Evolutionary conservation across 1,140 invertebrate species (phyloP), one percentile per base, ranked within the genome.

Genomic region (Medauroidea extradentata): DNA sequence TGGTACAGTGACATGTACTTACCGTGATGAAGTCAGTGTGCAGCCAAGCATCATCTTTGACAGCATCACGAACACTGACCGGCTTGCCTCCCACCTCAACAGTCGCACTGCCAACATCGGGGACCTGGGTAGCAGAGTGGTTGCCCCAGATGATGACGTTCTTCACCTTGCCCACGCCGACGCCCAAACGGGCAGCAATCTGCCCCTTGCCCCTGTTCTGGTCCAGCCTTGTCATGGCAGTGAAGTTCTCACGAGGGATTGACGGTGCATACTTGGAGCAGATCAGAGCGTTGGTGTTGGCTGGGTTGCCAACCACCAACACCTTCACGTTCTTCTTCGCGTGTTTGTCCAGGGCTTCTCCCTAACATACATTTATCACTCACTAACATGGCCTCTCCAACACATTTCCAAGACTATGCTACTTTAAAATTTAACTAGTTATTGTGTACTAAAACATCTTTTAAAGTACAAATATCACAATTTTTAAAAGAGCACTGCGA

Each of bases 141-240:
- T 99, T 99, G 23, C 98, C 98, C 98, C 98, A 99, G 70, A 99
- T 99, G 57, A 96, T 91, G 5, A 96, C 88, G 73, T 98, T 97
- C 64, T 85, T 85, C 2, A 99, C 87, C 68, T 87, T 80, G 56
- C 83, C 81, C 38, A 91, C 85, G 16, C 75, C 74, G 60, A 87
- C 79, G 21, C 79, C 79, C 18, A 89, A 62, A 71, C 85, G 84
- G 13, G 79, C 75, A 25, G 89, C 88, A 65, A 91, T 75, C 76
- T 95, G 91, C 63, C 91, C 88, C 66, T 88, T 86, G 21, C 96
- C 96, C 69, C 96, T 84, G 75, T 99, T 99, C 73, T 99, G 97
- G 78, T 99, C 98, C 16, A 99, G 81, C 62, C 98, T 84, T 0
- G 98, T 99, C 90, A 99, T 95, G 3, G 96, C 97, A 48, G 93